Percentiles rank a stretch among this genome's conserved stretches.
phyloP scores from a whole-genome alignment of 2,113 vertebrate genomes.

The Anser cygnoides region DNA sequence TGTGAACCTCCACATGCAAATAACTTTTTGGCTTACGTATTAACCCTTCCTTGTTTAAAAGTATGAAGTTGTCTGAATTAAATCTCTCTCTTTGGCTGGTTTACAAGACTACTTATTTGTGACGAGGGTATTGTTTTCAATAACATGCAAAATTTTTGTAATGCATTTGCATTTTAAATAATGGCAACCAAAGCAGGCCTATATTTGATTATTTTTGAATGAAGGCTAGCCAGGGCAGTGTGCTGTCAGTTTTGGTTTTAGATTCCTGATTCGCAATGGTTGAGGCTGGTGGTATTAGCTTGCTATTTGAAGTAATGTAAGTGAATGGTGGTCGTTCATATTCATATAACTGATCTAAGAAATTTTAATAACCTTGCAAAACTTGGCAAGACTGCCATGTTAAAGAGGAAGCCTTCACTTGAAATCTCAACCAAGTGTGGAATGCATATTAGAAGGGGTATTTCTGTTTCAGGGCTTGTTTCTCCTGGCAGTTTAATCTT shows the following conservation, averaged over 20 bases:
- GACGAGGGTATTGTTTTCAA: neutral
- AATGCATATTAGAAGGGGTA: neutral
- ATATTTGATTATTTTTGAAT: neutral
- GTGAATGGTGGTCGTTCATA: neutral
- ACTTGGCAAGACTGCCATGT: neutral
- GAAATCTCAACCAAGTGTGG: constrained; percentile 2
- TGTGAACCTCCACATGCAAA: constrained; percentile 74
- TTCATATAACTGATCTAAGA: constrained; percentile 28
- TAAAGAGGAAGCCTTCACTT: neutral
- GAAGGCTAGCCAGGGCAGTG: neutral
- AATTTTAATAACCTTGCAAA: constrained; percentile 41
- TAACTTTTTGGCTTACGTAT: constrained; percentile 66
- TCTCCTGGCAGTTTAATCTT: neutral
- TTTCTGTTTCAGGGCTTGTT: constrained; percentile 18
- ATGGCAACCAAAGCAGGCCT: neutral
- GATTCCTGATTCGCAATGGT: constrained; percentile 47
- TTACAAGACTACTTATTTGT: neutral
- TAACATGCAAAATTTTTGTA: neutral
- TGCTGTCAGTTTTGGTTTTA: neutral
- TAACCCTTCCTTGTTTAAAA: constrained; percentile 70
- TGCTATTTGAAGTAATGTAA: neutral
- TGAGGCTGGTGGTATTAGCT: constrained; percentile 4
- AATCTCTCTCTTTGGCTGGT: neutral
- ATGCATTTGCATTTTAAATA: neutral
- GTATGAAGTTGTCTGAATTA: neutral